Evolutionary conservation across 2,113 vertebrate species (phyloP).

Genomic region (Chrysochloris asiatica): DNA sequence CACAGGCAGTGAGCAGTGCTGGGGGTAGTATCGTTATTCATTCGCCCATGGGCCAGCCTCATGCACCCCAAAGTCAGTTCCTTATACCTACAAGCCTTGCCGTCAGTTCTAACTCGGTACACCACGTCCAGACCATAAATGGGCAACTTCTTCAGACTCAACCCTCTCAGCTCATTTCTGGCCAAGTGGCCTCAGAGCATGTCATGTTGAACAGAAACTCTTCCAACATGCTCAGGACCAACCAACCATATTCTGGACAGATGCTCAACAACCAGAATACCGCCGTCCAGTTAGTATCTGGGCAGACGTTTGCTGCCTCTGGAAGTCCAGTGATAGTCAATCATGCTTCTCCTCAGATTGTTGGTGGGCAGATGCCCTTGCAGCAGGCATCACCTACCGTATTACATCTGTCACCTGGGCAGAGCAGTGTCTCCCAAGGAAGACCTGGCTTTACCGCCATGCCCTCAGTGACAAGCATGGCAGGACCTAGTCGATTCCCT

Average conservation of each 20-base stretch:
- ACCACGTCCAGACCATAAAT: constrained; percentile 91
- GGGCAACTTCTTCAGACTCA: constrained; percentile 90
- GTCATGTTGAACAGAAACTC: constrained; percentile 88
- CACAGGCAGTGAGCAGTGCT: constrained; percentile 84
- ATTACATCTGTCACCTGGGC: constrained; percentile 88
- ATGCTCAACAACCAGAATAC: constrained; percentile 92
- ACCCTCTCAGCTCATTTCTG: constrained; percentile 85
- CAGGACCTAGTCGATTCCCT: constrained; percentile 87
- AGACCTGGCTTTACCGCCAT: constrained; percentile 85
- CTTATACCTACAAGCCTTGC: constrained; percentile 92
- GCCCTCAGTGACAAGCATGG: constrained; percentile 83
- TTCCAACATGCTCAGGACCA: constrained; percentile 87
- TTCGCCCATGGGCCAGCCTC: constrained; percentile 91
- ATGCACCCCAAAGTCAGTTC: constrained; percentile 91
- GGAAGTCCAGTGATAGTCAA: constrained; percentile 94
- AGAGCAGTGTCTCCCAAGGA: constrained; percentile 86
- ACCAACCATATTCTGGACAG: constrained; percentile 89
- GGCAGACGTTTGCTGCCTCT: constrained; percentile 90
- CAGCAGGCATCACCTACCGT: constrained; percentile 88
- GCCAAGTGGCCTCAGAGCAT: constrained; percentile 87
- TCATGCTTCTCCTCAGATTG: constrained; percentile 87
- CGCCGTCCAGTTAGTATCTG: constrained; percentile 92
- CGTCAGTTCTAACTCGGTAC: constrained; percentile 90
- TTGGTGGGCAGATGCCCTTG: constrained; percentile 88
- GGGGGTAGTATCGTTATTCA: constrained; percentile 89